Conservation (phyloP, 2,113 vertebrate genomes). For the Sylvietta virens region DNA sequence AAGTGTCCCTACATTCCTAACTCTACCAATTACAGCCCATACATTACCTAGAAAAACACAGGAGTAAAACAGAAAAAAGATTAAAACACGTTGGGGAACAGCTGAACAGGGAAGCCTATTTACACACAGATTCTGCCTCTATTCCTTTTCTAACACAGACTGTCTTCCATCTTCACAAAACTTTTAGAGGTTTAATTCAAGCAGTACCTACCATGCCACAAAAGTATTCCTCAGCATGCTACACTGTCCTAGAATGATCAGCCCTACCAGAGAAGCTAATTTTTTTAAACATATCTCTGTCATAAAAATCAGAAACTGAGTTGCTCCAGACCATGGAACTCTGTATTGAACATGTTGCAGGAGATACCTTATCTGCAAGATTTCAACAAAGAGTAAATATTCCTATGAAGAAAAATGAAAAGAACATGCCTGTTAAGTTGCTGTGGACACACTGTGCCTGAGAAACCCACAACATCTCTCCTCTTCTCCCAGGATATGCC, state of each 20-base stretch:
- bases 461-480: neutral
- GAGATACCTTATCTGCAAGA: neutral
- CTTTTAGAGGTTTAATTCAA: neutral
- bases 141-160: neutral
- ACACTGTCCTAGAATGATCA: neutral
- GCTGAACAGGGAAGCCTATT: neutral
- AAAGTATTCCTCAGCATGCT: neutral
- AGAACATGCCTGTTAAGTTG: neutral
- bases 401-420: neutral
- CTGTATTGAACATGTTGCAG: neutral
- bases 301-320: neutral
- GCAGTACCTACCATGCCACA: neutral
- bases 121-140: neutral
- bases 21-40: neutral
- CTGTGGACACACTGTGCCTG: neutral
- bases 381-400: neutral
- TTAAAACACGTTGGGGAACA: rapidly evolving
- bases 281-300: neutral
- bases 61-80: neutral
- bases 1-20: neutral
- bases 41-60: neutral
- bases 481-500: neutral
- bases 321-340: neutral
- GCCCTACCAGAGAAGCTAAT: neutral
- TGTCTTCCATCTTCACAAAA: neutral